Evolutionary conservation across 30 jellyfish, hydroid and myxozoan genomes (phyloP).

Genomic region (Rhopilema esculentum): DNA sequence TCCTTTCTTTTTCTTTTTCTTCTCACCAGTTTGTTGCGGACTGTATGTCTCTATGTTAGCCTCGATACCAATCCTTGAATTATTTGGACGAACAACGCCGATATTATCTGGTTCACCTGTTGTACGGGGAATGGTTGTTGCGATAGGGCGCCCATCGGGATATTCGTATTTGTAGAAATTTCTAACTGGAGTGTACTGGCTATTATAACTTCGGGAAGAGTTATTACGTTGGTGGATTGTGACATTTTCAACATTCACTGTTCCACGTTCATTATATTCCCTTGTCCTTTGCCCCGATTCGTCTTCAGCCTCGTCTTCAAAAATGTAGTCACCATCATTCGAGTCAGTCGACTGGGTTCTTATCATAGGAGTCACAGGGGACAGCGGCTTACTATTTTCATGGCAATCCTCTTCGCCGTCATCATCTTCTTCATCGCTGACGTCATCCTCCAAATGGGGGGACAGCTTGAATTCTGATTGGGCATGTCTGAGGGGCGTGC

Average conservation of each 20-base stretch:
- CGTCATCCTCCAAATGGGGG: constrained; percentile 66
- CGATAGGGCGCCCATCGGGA: constrained; percentile 79
- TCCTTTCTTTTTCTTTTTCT: constrained; percentile 88
- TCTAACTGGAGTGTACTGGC: constrained; percentile 74
- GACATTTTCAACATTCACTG: constrained; percentile 22
- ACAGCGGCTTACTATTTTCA: constrained; percentile 65
- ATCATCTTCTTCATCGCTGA: constrained; percentile 49
- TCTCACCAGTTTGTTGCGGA: constrained; percentile 37
- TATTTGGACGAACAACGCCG: constrained; percentile 89
- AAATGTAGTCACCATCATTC: constrained; percentile 16
- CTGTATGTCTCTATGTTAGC: constrained; percentile 62
- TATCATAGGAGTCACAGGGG: constrained; percentile 84
- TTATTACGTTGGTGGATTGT: constrained; percentile 54
- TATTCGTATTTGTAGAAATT: constrained; percentile 67
- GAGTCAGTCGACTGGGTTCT: constrained; percentile 64
- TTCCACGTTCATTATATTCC: constrained; percentile 1
- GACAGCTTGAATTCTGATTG: constrained; percentile 74
- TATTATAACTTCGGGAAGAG: constrained; percentile 60
- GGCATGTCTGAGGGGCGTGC: constrained; percentile 88
- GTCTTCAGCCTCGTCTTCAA: constrained; percentile 17
- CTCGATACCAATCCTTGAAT: constrained; percentile 82
- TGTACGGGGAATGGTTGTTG: constrained; percentile 63
- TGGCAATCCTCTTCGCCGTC: constrained; percentile 18
- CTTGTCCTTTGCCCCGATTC: neutral
- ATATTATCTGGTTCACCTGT: constrained; percentile 76